Conservation (phyloP, 2,113 vertebrate genomes). For the Leucoraja erinaceus region DNA sequence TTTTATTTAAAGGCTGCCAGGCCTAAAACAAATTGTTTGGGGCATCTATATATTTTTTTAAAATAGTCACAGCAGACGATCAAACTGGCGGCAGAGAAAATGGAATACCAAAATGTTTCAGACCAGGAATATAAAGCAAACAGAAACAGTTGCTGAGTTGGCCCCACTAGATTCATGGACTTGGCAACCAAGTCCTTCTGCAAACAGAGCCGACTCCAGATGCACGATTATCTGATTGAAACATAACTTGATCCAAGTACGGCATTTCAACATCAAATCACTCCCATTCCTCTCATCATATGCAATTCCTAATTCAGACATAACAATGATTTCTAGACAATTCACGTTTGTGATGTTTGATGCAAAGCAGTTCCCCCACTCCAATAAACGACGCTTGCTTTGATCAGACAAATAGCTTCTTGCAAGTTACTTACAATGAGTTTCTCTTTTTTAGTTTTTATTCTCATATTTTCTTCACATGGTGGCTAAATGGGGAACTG, state of each 20-base stretch:
- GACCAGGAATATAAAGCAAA: background rate
- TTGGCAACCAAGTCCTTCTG: slow-evolving; percentile 22
- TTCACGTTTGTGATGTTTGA: slow-evolving; percentile 10
- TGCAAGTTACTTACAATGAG: background rate
- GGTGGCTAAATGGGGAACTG: background rate
- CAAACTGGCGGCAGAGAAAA: background rate
- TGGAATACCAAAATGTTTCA: slow-evolving; percentile 30
- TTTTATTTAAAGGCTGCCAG: slow-evolving; percentile 21
- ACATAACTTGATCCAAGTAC: slow-evolving; percentile 34
- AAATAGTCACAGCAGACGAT: background rate
- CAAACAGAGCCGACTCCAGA: slow-evolving; percentile 31
- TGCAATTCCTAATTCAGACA: slow-evolving; percentile 24
- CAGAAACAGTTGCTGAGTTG: slow-evolving; percentile 13
- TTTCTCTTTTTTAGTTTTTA: background rate
- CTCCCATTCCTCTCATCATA: slow-evolving; percentile 18
- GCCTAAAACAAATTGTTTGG: background rate
- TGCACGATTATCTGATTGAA: slow-evolving; percentile 37
- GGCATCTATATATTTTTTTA: background rate
- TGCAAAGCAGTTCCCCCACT: background rate
- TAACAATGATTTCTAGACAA: slow-evolving; percentile 4
- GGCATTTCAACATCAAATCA: slow-evolving; percentile 18
- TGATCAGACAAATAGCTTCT: background rate
- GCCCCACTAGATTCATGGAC: background rate
- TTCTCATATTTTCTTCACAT: background rate
- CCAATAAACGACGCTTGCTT: background rate